Base-by-base conservation (phyloP, 2,113 vertebrate genomes). In the Oryzias celebensis region DNA sequence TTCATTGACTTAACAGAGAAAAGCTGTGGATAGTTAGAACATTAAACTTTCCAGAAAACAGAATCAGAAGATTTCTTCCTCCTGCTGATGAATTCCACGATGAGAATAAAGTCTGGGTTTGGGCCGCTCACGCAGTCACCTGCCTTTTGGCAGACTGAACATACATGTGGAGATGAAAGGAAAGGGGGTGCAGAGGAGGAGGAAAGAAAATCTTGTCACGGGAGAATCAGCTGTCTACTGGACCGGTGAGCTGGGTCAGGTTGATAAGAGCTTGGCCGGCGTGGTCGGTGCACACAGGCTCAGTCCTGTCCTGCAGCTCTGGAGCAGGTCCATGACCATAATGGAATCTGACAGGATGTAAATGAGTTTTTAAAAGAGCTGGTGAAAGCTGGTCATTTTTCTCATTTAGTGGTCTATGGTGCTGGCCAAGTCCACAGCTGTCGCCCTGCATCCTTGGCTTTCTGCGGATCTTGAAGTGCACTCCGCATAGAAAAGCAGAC, bases 291-390 rank as follows among this genome's bases (percentile, higher is more conserved):
- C 77, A 86, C 88, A 88, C 85, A 64, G 89, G 87, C 86, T 91
- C 90, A 75, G 85, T 86, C 89, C 81, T 87, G 87, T 92, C 90
- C 81, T 82, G 81, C 80, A 63, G 75, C 81, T 75, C 62, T 75
- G 73, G 88, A 88, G 15, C 51, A 83, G 75, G 83, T 87, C 90
- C 82, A 83, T 77, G 74, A 86, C 84, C 81, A 71, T 96, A 98
- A 98, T 96, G 90, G 88, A 82, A 95, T 89, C 92, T 94, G 96
- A 98, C 95, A 95, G 94, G 91, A 95, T 96, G 95, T 94, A 96
- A 97, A 98, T 96, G 89, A 93, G 90, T 89, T 95, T 94, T 94
- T 94, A 93, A 96, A 95, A 89, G 92, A 93, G 92, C 90, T 90
- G 88, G 86, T 93, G 93, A 91, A 93, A 94, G 93, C 91, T 88